phyloP scores from a whole-genome alignment of 2,888 invertebrate genomes.

The Aphelenchoides bicaudatus region DNA sequence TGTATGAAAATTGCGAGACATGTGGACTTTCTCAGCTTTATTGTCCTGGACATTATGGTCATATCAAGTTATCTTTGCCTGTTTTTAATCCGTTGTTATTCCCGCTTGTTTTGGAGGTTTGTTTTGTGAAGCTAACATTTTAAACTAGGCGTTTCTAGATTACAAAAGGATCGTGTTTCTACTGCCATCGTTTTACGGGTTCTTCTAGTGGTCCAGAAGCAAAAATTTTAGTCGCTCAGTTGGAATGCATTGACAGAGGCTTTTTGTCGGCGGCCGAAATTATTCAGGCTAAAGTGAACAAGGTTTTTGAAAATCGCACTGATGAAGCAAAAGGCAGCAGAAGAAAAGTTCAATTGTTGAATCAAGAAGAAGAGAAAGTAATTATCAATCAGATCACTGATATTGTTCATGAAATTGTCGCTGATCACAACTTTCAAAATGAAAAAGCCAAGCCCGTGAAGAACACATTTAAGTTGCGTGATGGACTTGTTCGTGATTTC shows the following conservation, averaged over 20 bases:
- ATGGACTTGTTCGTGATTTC: constrained; percentile 37
- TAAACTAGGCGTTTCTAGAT: constrained; percentile 55
- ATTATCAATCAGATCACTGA: background rate
- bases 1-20: constrained; percentile 44
- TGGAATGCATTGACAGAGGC: constrained; percentile 57
- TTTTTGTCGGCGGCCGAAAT: constrained; percentile 3
- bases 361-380: background rate
- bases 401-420: background rate
- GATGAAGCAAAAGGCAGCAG: background rate
- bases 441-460: constrained; percentile 33
- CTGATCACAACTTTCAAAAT: background rate
- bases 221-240: constrained; percentile 70
- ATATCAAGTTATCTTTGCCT: constrained; percentile 81
- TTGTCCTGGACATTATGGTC: constrained; percentile 83
- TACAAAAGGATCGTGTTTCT: constrained; percentile 63
- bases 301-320: background rate
- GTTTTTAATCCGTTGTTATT: constrained; percentile 86
- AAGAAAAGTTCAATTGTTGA: background rate
- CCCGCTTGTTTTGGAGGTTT: constrained; percentile 70
- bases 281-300: constrained; percentile 6
- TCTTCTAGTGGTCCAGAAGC: constrained; percentile 34
- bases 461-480: constrained; percentile 44
- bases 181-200: constrained; percentile 62
- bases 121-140: constrained; percentile 13
- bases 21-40: constrained; percentile 66